Evolutionary conservation across 2,113 vertebrate genomes (phyloP), one percentile per base, ranked within the genome.

Genomic region (Eclectus roratus): DNA sequence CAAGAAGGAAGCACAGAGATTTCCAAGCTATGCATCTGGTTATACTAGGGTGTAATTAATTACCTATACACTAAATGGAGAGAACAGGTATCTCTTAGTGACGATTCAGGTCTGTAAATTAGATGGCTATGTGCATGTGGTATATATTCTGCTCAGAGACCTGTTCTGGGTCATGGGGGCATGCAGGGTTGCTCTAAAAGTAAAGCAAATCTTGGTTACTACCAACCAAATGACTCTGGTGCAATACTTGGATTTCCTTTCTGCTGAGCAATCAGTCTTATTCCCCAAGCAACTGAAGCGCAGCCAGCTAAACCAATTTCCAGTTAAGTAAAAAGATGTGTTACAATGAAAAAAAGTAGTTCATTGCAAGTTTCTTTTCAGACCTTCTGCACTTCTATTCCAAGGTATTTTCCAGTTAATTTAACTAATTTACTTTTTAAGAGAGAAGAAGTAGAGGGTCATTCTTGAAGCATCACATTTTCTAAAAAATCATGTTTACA

Each of bases 111-210:
- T 10, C 13, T 4, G 1, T 35, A 39, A 16, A 37, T 28, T 44
- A 33, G 12, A 12, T 9, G 41, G 13, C 4, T 61, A 31, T 5
- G 27, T 19, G 43, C 16, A n/a, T 37, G 60, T 0, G 0, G 3
- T 39, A 23, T 19, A 6, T 17, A 55, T 10, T 3, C 29, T 55
- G 44, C 31, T 80, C 44, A 77, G 64, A 65, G 6, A 70, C 18
- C 10, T 70, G 1, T 9, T 71, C 52, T 53, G 74, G 9, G 25
- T 33, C 0, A 0, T 41, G 20, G 16, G 5, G 24, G 7, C 28
- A 80, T 24, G 41, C 78, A 21, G 12, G 2, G 6, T 39, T 31
- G 8, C 43, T 86, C 43, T 52, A 84, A n/a, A 93, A 65, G 13
- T 7, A 77, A 31, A 31, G 10, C 4, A 91, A 73, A 31, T 17